These are phyloP conservation scores for Galago senegalensis DNA, from an alignment of 2,797 vertebrate genomes.

Conservation along the genomic window DNA sequence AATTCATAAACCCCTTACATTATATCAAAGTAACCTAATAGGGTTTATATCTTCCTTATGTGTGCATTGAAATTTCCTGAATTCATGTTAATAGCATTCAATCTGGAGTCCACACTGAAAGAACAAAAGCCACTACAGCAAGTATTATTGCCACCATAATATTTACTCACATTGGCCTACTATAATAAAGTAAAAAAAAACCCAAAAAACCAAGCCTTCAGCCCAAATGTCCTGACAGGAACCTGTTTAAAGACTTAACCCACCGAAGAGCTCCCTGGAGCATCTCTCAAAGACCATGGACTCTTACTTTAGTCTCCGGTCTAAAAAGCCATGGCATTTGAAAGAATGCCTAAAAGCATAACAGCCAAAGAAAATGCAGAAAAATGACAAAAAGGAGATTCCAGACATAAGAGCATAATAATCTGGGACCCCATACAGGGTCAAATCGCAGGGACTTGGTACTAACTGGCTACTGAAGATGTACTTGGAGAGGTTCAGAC, in stretches of 20 bases:
- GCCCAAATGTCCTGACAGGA: background rate
- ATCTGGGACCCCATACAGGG: no score
- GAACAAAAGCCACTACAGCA: background rate
- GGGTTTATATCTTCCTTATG: slow-evolving; percentile 21
- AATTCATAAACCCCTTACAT: background rate
- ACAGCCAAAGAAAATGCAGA: background rate
- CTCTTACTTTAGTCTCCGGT: background rate
- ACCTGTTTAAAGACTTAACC: background rate
- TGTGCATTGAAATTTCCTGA: slow-evolving; percentile 34
- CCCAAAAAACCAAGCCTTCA: background rate
- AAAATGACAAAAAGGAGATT: background rate
- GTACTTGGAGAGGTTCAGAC: background rate
- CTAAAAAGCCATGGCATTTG: background rate
- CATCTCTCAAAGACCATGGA: background rate
- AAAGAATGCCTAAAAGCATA: background rate
- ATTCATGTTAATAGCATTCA: slow-evolving; percentile 38
- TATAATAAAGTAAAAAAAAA: background rate
- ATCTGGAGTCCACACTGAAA: background rate
- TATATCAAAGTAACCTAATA: background rate
- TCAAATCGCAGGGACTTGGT: background rate
- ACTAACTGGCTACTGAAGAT: background rate
- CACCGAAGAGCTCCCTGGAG: background rate
- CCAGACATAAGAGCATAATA: background rate
- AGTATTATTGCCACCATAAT: background rate
- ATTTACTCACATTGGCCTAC: background rate